Evolutionary conservation across 1,140 invertebrate species (phyloP), one percentile per base, ranked within the genome.

Genomic region (Eumeta japonica): DNA sequence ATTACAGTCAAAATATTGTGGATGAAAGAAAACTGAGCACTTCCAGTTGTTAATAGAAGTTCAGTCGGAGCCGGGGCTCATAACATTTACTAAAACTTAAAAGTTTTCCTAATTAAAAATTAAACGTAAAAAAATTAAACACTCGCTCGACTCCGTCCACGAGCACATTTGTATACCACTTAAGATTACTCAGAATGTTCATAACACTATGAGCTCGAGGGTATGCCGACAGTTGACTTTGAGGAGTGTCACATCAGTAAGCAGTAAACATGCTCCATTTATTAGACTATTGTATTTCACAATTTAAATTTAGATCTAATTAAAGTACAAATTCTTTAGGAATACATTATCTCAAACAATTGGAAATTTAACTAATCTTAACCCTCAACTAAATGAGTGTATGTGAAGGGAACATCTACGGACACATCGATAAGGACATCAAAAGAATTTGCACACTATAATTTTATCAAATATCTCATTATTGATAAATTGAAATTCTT

Each of bases 11-110:
- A n/a, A 65, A 75, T 77, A 75, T 76, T 76, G 75, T 75, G 75
- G 73, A 72, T 75, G 71, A 75, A 76, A 72, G 73, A 75, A 74
- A 74, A 62, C 62, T 67, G 67, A 70, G 58, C 57, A 57, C 52
- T 60, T 62, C 51, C 62, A 62, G 20, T 7, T 43, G 54, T 57
- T 55, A 10, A 15, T 5, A n/a, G 11, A 12, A 33, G 31, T 62
- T 68, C 70, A 67, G 66, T 71, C 58, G 58, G 55, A 53, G 57
- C 53, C 57, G 67, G 62, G 67, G 65, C 65, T 55, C 43, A 52
- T 66, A 71, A 70, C 66, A 68, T 66, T 63, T 55, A 66, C 66
- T 66, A 67, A 14, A 74, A 61, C 70, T 70, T 71, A 73, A 63
- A 62, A 28, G 39, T 55, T 60, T 55, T 47, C 50, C 52, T 62